Base-by-base conservation (phyloP, 2,888 invertebrate species). In the Myopa tessellatipennis region DNA sequence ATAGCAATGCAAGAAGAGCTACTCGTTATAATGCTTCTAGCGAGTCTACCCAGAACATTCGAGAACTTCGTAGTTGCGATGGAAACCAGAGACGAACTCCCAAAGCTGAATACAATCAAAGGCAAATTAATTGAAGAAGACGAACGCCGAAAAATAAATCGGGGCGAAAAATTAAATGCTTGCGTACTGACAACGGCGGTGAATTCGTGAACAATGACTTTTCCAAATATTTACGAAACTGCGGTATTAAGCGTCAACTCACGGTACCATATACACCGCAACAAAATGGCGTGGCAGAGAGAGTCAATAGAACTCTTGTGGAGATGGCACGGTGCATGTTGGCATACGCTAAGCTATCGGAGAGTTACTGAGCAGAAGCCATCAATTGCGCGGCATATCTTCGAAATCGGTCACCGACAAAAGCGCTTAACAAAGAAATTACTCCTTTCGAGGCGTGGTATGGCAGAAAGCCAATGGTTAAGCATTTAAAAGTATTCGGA, bases 261-360 rank as follows among this genome's bases (percentile, higher is more conserved):
- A 78, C 75, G 12, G 73, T 69, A 36, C 65, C 75, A 10, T 76
- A 80, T 16, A 78, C 58, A 16, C 81, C 81, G 4, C 75, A 79
- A 36, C 78, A 80, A 60, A 79, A 80, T 38, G 77, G 79, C 26
- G 73, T 77, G 40, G 79, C 78, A 14, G 79, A 81, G 34, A 71
- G 79, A 8, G 76, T 73, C 3, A 80, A 78, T 18, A 40, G 79
- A 36, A 79, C 77, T 1, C 52, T 81, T 6, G 78, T 79, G 12
- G 79, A 79, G 36, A 81, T 79, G 79, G 76, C 79, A 6, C 58
- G 74, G 16, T 73, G 77, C 55, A 74, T 78, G 72, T 58, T 80
- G 34, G 38, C 67, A 34, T 67, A 79, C 34, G 36, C 78, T 16
- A 36, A 50, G 26, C 16, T 78, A 67, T 6, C 34, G 4, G 76